phyloP scores from a whole-genome alignment of 1,140 invertebrate genomes.

The Triops cancriformis region DNA sequence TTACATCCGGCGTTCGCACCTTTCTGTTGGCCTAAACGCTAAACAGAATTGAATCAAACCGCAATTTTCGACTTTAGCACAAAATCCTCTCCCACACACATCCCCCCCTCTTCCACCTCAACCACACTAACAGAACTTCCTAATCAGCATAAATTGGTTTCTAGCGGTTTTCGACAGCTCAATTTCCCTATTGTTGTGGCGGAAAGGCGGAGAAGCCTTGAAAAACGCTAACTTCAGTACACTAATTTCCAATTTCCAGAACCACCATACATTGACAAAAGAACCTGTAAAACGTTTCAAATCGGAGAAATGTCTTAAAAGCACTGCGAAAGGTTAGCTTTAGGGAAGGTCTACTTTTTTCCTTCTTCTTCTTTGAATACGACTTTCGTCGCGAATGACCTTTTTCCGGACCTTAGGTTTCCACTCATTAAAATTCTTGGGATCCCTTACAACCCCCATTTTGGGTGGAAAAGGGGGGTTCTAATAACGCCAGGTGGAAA shows the following conservation, averaged over 20 bases:
- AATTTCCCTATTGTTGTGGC: background rate
- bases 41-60: background rate
- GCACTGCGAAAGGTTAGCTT: too few relatives aligned
- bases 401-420: background rate
- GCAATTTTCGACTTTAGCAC: background rate
- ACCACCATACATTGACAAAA: too few relatives aligned
- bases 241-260: too few relatives aligned
- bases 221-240: too few relatives aligned
- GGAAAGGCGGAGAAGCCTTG: background rate
- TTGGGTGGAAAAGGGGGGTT: background rate
- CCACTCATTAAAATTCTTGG: background rate
- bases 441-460: background rate
- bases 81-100: background rate
- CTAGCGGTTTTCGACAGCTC: background rate
- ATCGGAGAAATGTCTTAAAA: too few relatives aligned
- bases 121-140: background rate
- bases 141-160: background rate
- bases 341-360: too few relatives aligned
- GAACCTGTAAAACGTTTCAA: too few relatives aligned
- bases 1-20: constrained; percentile 4
- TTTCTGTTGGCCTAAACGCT: background rate
- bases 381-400: background rate
- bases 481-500: background rate
- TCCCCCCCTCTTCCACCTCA: background rate
- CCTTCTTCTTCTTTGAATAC: too few relatives aligned